phyloP scores from a whole-genome alignment of 2,113 vertebrate species.

The Boleophthalmus pectinirostris region DNA sequence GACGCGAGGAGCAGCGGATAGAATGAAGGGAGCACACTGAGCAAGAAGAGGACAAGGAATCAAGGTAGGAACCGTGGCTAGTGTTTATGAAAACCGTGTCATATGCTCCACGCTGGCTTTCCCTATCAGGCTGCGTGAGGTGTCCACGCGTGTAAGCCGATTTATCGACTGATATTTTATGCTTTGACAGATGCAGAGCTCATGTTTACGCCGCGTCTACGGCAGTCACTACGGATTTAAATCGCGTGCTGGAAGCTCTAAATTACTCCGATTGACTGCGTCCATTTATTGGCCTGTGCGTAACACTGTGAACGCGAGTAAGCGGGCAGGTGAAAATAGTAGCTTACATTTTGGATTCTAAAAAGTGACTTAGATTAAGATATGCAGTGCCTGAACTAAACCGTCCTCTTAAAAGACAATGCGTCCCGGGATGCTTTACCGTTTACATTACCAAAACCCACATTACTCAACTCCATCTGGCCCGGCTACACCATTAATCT shows the following conservation, averaged over 20 bases:
- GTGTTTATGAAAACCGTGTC: slow-evolving; percentile 29
- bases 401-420: background rate
- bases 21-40: slow-evolving; percentile 77
- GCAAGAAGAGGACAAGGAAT: slow-evolving; percentile 68
- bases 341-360: background rate
- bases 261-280: slow-evolving; percentile 18
- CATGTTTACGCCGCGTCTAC: slow-evolving; percentile 53
- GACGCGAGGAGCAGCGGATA: slow-evolving; percentile 56
- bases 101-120: slow-evolving; percentile 22
- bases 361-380: background rate
- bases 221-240: slow-evolving; percentile 42
- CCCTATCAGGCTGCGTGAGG: slow-evolving; percentile 18
- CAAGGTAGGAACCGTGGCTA: slow-evolving; percentile 68
- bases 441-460: slow-evolving; percentile 10
- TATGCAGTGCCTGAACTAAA: background rate
- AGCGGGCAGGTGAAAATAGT: slow-evolving; percentile 21
- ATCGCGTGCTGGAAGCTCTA: slow-evolving; percentile 28
- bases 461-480: slow-evolving; percentile 2
- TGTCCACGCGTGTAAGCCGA: slow-evolving; percentile 45
- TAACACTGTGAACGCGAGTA: slow-evolving; percentile 7
- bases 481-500: slow-evolving; percentile 14
- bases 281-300: slow-evolving; percentile 33
- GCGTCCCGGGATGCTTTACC: slow-evolving; percentile 2
- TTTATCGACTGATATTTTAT: slow-evolving; percentile 61
- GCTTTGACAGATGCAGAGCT: slow-evolving; percentile 45